Evolutionary conservation across 1,140 invertebrate genomes (phyloP).

Genomic region (Aricia agestis): DNA sequence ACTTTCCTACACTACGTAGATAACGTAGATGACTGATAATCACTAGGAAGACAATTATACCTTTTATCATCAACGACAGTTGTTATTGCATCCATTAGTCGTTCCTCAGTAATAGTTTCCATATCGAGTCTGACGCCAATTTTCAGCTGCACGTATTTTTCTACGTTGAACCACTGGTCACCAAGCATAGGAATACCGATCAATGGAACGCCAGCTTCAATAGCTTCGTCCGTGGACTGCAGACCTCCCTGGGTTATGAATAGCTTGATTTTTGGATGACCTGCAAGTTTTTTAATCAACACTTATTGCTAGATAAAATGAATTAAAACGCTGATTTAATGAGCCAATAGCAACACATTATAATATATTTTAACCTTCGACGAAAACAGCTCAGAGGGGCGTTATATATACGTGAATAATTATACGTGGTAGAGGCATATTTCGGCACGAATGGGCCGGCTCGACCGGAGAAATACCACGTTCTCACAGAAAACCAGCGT

Average conservation of each 20-base stretch:
- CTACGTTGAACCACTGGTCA: slow-evolving; percentile 51
- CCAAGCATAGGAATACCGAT: slow-evolving; percentile 59
- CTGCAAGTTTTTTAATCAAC: slow-evolving; percentile 34
- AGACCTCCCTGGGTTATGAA: slow-evolving; percentile 80
- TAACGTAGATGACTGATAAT: no score
- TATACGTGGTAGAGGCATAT: no score
- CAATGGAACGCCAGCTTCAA: slow-evolving; percentile 76
- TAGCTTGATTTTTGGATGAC: slow-evolving; percentile 72
- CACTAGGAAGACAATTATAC: slow-evolving; percentile 19
- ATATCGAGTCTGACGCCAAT: slow-evolving; percentile 38
- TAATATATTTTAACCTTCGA: no score
- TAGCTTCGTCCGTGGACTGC: slow-evolving; percentile 77
- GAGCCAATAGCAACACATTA: no score
- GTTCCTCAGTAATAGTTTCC: slow-evolving; percentile 31
- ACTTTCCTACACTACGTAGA: no score
- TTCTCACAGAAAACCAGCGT: no score
- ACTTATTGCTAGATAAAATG: no score
- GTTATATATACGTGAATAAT: no score
- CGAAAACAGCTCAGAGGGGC: no score
- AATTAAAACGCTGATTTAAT: no score
- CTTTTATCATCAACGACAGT: slow-evolving; percentile 34
- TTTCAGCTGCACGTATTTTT: slow-evolving; percentile 32
- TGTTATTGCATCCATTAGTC: slow-evolving; percentile 30
- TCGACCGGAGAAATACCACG: no score
- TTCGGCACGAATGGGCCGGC: no score